A percentile compares a stretch with the other conserved stretches of the same genome.
Conservation (phyloP, 2,797 vertebrate genomes). For the Agapornis canus region DNA sequence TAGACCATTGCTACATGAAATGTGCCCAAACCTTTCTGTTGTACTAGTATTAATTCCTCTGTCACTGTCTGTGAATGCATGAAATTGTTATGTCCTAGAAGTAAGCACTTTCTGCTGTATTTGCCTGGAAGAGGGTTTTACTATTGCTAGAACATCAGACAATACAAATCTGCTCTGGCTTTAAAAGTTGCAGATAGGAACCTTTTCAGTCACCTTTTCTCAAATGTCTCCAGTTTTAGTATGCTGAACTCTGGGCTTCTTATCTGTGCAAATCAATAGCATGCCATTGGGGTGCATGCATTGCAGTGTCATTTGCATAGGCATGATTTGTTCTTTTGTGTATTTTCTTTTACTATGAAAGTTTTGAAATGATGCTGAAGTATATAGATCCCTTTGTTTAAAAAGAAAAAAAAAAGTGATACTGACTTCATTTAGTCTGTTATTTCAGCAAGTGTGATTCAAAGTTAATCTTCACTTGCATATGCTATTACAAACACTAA, state of each 20-base stretch:
- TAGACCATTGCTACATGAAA: not conserved
- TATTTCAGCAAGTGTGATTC: not conserved
- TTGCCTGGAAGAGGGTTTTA: not conserved
- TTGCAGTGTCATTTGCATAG: accelerated
- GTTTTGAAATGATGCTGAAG: not conserved
- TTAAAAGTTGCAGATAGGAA: not conserved
- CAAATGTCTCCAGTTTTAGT: not conserved
- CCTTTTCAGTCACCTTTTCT: not conserved
- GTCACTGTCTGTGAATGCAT: not conserved
- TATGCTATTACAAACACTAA: constrained; percentile 36
- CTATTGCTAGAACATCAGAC: not conserved
- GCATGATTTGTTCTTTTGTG: not conserved
- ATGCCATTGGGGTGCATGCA: accelerated
- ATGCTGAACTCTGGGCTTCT: accelerated
- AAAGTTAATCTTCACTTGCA: constrained; percentile 23
- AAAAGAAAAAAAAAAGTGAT: not conserved
- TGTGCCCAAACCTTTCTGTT: not conserved
- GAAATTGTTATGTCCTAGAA: not conserved
- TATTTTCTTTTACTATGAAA: not conserved
- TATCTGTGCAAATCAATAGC: not conserved
- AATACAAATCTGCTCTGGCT: not conserved
- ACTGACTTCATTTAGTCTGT: not conserved
- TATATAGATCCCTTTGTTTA: not conserved
- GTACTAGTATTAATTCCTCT: not conserved
- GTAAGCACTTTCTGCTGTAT: not conserved